Percentiles rank a stretch among this genome's conserved stretches.
These are phyloP conservation scores for Puffinus mauretanicus DNA, from an alignment of 2,113 vertebrate genomes.

Conservation along the genomic window DNA sequence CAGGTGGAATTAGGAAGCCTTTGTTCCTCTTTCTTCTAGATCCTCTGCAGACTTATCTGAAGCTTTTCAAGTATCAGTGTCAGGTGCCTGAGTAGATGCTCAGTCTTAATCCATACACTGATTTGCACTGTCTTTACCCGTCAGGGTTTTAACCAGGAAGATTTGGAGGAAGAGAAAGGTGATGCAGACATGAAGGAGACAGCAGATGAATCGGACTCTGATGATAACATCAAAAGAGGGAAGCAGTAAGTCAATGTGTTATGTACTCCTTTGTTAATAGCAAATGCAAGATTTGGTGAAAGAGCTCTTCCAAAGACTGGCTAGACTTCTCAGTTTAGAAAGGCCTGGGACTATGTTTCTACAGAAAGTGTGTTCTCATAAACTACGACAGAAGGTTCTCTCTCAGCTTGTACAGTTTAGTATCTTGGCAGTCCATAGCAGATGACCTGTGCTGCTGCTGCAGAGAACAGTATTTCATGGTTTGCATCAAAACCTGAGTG, in stretches of 20 bases:
- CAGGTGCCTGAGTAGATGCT: background rate
- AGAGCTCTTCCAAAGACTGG: background rate
- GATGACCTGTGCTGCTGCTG: background rate
- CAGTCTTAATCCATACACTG: background rate
- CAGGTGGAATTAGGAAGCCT: background rate
- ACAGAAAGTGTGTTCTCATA: background rate
- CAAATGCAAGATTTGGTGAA: background rate
- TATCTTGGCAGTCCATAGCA: background rate
- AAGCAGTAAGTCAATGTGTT: conserved; percentile 81
- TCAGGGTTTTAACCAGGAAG: conserved; percentile 98
- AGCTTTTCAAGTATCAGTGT: background rate
- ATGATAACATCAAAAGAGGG: conserved; percentile 87
- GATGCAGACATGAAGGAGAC: conserved; percentile 70
- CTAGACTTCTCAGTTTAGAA: background rate
- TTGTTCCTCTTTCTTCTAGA: background rate
- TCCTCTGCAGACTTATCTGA: background rate
- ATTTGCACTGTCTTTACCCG: conserved; percentile 10
- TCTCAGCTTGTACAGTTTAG: background rate
- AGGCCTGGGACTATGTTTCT: background rate
- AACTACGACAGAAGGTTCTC: background rate
- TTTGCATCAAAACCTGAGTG: background rate
- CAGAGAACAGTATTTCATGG: background rate
- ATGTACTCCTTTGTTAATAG: background rate
- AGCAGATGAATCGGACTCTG: conserved; percentile 89
- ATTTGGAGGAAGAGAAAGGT: conserved; percentile 87